Evolutionary conservation across 2,113 vertebrate genomes (phyloP), one percentile per base, ranked within the genome.

Genomic region (Hoplias malabaricus): DNA sequence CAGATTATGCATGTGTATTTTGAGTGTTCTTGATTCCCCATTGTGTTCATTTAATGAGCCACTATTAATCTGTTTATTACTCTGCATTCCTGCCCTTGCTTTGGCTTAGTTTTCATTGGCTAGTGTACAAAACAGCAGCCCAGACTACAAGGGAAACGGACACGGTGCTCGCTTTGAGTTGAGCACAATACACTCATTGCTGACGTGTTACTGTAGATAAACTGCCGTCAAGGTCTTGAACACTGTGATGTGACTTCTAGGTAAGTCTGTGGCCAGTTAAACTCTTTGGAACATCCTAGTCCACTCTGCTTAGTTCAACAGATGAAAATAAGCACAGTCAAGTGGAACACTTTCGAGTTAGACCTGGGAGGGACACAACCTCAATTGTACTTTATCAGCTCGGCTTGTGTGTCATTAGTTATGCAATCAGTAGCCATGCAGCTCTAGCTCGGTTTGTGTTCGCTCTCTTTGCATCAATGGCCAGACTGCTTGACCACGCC

Each of bases 391-490:
- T 69, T 78, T 67, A 80, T 79, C 77, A 67, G 71, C 75, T 72
- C 56, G 62, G 78, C 70, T 77, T 66, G 57, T 42, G 68, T 80
- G 68, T 77, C 57, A 69, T 19, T 33, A 67, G 63, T 86, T 87
- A 38, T 81, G 78, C 72, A 86, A 83, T 82, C 75, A 33, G 78
- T 77, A 25, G 68, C 63, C 73, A 16, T 66, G 66, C 57, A 3
- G 40, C 80, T 82, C 70, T 29, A 72, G 65, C 50, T 13, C 40
- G 29, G 19, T 62, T 23, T 3, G 34, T 54, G 59, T 84, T 61
- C 80, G 40, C 78, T 81, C 83, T 77, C 69, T 80, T 76, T 72
- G 80, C 80, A 80, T 88, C 74, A 83, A 73, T 73, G 38, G 42
- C 54, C 29, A 48, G 27, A 9, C 38, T 4, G 40, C 7, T 2